Evolutionary conservation across 2,113 vertebrate genomes (phyloP).

Genomic region (Albula goreensis): DNA sequence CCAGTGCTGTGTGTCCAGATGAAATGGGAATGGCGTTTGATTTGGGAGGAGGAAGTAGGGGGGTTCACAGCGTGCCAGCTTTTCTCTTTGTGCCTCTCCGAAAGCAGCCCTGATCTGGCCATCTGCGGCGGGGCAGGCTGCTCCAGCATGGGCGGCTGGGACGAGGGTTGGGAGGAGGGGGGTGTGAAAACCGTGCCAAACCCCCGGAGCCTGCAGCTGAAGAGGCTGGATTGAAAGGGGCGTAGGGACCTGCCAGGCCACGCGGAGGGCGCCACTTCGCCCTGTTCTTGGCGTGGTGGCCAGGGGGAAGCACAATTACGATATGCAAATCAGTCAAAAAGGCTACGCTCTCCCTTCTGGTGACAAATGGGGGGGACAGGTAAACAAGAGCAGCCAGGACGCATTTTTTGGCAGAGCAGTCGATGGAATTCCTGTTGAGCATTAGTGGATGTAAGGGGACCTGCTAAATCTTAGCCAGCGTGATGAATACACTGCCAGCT

Average conservation of each 20-base stretch:
- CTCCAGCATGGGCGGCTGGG: neutral
- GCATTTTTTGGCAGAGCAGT: neutral
- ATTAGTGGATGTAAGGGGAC: no score
- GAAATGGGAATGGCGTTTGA: conserved; percentile 11
- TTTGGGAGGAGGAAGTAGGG: neutral
- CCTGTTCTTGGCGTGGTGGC: neutral
- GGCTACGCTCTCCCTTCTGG: neutral
- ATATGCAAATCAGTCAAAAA: neutral
- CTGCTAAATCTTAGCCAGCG: neutral
- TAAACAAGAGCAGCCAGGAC: conserved; percentile 2
- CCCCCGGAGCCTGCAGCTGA: neutral
- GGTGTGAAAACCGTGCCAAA: neutral
- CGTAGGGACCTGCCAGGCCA: neutral
- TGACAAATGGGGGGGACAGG: conserved; percentile 15
- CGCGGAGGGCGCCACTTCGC: neutral
- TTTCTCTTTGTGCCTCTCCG: conserved; percentile 1
- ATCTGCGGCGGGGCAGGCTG: conserved; percentile 19
- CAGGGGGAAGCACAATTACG: neutral
- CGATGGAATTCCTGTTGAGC: no score
- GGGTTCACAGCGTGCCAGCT: conserved; percentile 4
- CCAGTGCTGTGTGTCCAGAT: neutral
- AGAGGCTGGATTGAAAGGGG: neutral
- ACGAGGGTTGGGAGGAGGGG: neutral
- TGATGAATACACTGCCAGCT: neutral
- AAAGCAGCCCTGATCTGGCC: neutral